These are phyloP conservation scores for Drosophila pachea DNA, from an alignment of 1,140 invertebrate genomes.

Conservation along the genomic window DNA sequence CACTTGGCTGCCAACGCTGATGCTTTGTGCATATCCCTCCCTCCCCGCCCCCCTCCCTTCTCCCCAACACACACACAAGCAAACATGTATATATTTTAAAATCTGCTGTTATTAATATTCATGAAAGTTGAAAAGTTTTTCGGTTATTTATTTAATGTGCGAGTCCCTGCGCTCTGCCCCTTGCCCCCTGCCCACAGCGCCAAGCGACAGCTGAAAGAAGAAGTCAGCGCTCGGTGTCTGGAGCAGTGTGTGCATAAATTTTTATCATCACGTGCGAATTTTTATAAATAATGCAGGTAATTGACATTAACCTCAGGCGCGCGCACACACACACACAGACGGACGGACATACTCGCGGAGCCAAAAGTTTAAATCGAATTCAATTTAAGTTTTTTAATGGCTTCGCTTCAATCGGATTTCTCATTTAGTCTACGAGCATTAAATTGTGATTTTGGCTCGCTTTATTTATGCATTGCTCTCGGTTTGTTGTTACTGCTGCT, in stretches of 20 bases:
- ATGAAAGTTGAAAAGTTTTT: constrained; percentile 62
- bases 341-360: background rate
- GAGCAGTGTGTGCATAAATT: constrained; percentile 45
- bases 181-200: background rate
- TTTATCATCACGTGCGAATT: constrained; percentile 47
- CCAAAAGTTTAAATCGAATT: constrained; percentile 53
- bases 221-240: constrained; percentile 18
- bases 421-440: constrained; percentile 35
- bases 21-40: constrained; percentile 16
- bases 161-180: constrained; percentile 2
- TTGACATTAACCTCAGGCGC: constrained; percentile 33
- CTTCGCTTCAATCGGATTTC: background rate
- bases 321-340: background rate
- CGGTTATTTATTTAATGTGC: constrained; percentile 56
- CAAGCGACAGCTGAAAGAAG: constrained; percentile 3
- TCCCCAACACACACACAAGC: constrained; percentile 3
- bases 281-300: constrained; percentile 54
- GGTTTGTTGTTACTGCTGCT: too few relatives aligned
- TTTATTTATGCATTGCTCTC: constrained; percentile 50
- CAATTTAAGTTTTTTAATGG: constrained; percentile 48
- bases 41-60: too few relatives aligned
- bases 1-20: constrained; percentile 40
- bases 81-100: constrained; percentile 35
- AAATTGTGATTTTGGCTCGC: constrained; percentile 47
- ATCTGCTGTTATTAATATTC: constrained; percentile 62